phyloP scores from a whole-genome alignment of 2,888 invertebrate genomes.

The Theretra japonica region DNA sequence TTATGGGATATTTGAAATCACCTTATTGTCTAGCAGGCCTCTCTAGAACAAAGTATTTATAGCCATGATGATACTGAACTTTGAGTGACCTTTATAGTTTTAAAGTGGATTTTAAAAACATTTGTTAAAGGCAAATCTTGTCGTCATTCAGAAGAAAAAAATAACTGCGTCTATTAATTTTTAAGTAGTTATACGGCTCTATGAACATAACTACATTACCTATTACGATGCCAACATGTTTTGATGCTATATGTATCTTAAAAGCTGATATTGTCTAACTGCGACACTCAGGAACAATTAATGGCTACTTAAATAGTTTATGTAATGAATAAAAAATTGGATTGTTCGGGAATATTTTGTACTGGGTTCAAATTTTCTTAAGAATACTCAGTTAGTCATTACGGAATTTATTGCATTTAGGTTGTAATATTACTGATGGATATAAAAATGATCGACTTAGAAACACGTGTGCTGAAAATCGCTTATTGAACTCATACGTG shows the following conservation, averaged over 20 bases:
- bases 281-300: too few species aligned
- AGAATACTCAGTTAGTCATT: too few species aligned
- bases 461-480: too few species aligned
- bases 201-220: not conserved
- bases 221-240: not conserved
- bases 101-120: slow-evolving; percentile 4
- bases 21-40: not conserved
- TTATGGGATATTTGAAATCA: not conserved
- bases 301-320: too few species aligned
- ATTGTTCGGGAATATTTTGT: too few species aligned
- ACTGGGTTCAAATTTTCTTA: too few species aligned
- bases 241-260: too few species aligned
- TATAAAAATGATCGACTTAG: too few species aligned
- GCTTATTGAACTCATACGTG: not conserved
- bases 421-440: too few species aligned
- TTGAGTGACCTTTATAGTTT: slow-evolving; percentile 13
- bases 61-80: slow-evolving; percentile 14
- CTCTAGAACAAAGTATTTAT: slow-evolving; percentile 13
- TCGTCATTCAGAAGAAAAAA: not conserved
- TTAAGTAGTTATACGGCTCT: not conserved
- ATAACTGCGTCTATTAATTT: not conserved
- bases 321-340: too few species aligned
- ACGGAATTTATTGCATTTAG: too few species aligned
- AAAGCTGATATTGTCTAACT: too few species aligned
- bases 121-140: slow-evolving; percentile 9